Evolutionary conservation across 2,888 invertebrate genomes (phyloP).

Genomic region (Rhamnusium bicolor): DNA sequence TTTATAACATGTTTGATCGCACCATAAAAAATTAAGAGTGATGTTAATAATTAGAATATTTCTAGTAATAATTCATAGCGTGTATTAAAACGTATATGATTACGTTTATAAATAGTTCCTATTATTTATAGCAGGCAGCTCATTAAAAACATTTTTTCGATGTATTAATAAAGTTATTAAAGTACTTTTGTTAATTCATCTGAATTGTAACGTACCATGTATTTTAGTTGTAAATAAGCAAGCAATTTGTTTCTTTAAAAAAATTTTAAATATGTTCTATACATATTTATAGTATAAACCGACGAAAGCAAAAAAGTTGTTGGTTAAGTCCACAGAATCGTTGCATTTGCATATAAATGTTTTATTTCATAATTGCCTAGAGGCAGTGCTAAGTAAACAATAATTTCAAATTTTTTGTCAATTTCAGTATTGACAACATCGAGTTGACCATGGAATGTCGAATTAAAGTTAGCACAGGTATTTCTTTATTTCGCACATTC

Average conservation of each 20-base stretch:
- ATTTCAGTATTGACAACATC: neutral
- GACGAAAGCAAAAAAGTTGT: constrained; percentile 16
- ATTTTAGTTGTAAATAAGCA: too few species aligned
- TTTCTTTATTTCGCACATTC: too few species aligned
- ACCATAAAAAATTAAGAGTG: neutral
- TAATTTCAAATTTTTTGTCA: neutral
- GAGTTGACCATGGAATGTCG: too few species aligned
- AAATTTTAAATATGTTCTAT: neutral
- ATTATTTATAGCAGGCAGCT: too few species aligned
- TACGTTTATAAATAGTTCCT: too few species aligned
- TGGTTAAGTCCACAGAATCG: neutral
- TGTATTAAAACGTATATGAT: too few species aligned
- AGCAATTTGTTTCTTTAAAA: neutral
- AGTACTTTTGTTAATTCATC: too few species aligned
- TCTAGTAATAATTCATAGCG: neutral
- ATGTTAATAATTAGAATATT: neutral
- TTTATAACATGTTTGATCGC: too few species aligned
- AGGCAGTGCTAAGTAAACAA: neutral
- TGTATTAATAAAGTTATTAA: neutral
- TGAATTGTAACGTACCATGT: too few species aligned
- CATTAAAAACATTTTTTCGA: too few species aligned
- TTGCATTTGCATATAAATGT: constrained; percentile 33
- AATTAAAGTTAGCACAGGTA: too few species aligned
- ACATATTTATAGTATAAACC: neutral
- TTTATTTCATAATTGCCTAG: constrained; percentile 23